A percentile compares a stretch with the other conserved stretches of the same genome.
phyloP scores from a whole-genome alignment of 2,797 vertebrate genomes.

The Fratercula arctica region DNA sequence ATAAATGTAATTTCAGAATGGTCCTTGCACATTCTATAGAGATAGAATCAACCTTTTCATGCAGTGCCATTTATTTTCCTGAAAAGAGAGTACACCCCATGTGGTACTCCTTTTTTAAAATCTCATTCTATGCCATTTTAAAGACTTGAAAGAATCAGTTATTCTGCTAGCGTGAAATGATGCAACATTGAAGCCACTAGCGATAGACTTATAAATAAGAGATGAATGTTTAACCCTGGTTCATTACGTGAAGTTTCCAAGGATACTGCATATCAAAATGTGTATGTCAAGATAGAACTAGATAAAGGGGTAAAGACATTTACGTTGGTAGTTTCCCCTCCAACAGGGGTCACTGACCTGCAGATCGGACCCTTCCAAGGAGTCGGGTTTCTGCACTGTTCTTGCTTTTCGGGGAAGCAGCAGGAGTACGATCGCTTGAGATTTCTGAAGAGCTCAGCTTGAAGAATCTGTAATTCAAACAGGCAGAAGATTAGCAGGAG shows the following conservation, averaged over 20 bases:
- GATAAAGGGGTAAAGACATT: background rate
- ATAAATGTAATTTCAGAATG: background rate
- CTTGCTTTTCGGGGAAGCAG: background rate
- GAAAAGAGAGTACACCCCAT: background rate
- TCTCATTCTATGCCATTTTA: background rate
- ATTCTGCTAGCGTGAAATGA: background rate
- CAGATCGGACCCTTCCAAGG: background rate
- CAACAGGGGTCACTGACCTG: background rate
- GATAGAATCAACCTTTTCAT: background rate
- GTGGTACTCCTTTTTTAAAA: background rate
- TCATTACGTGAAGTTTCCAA: background rate
- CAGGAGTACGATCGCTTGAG: fast-evolving
- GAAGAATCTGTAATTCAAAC: background rate
- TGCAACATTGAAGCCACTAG: background rate
- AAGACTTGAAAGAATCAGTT: background rate
- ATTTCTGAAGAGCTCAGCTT: background rate
- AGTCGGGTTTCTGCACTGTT: background rate
- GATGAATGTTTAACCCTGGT: background rate
- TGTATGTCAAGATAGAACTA: background rate
- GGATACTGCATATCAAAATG: background rate
- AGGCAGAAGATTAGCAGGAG: fast-evolving
- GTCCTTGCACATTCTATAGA: background rate
- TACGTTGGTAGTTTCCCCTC: fast-evolving
- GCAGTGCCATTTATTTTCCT: background rate
- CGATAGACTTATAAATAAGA: background rate